Base-by-base conservation (phyloP, 2,113 vertebrate species). In the Megaceryle torquata region DNA sequence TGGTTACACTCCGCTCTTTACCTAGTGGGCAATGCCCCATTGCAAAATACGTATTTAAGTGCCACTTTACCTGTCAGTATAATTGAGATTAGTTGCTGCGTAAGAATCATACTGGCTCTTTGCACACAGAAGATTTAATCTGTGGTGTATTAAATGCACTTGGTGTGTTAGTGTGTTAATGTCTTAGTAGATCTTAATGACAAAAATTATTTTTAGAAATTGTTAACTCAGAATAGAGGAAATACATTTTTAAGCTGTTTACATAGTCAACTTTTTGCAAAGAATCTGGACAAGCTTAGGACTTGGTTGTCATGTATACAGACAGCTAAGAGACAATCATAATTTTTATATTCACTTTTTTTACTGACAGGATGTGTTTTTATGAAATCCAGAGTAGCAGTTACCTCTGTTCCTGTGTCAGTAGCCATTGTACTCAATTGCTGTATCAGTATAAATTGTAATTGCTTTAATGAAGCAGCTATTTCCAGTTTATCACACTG, bases 381-480 rank as follows among this genome's bases (percentile, higher is more conserved):
- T 82, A 17, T 71, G 61, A 87, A 93, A 82, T 95, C 67, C n/a
- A 57, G 71, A 89, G 59, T 14, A 82, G n/a, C 48, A 57, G 25
- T 91, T 1, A 0, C 26, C 61, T 75, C 11, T 35, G 54, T 81
- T 72, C 44, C 70, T 82, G 19, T 79, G 89, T 91, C 50, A 61
- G 41, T 89, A 31, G 25, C 51, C 28, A 26, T 50, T 21, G 5
- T 78, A 56, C 3, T 25, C 11, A 37, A 48, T 81, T 69, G 48
- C 61, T 85, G 21, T 79, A 89, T 89, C 50, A 61, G 44, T 85
- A 17, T 37, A 41, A 82, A 37, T 69, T 86, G 75, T 88, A 77
- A 46, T 91, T 19, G 21, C 57, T 95, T 75, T 96, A 90, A 93
- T 80, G 92, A 82, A 92, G 80, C 67, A 91, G 21, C 53, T 71